Percentiles rank a stretch among this genome's conserved stretches.
Conservation (phyloP, 1,140 invertebrate genomes). For the Hydropsyche tenuis region DNA sequence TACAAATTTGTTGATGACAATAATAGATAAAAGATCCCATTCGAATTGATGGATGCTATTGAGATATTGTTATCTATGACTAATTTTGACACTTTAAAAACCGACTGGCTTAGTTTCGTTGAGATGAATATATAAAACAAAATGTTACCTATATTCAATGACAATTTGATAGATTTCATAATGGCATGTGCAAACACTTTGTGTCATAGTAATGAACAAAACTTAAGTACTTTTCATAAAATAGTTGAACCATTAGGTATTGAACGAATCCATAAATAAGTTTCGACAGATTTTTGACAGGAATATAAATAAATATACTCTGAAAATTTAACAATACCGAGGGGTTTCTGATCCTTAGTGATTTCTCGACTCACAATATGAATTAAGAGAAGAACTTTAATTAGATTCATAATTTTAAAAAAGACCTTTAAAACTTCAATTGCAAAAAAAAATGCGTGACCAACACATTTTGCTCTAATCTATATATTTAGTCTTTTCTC, state of each 20-base stretch:
- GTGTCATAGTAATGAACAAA: not conserved
- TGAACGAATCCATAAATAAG: not conserved
- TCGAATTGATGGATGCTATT: constrained; percentile 1
- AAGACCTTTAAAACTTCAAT: no score
- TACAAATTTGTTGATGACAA: constrained; percentile 23
- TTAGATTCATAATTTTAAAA: no score
- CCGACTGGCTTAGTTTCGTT: constrained; percentile 12
- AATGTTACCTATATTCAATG: constrained; percentile 9
- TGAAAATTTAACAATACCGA: not conserved
- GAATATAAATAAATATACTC: not conserved
- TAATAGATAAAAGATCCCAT: not conserved
- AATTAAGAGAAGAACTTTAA: no score
- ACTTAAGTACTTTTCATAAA: not conserved
- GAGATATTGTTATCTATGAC: constrained; percentile 7
- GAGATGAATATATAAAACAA: not conserved
- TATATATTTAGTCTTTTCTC: no score
- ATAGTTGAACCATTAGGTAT: not conserved
- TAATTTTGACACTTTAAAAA: constrained; percentile 10
- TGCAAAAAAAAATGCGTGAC: no score
- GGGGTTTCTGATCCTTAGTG: not conserved
- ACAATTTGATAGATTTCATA: not conserved
- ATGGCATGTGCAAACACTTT: constrained; percentile 46
- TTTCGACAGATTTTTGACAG: constrained; percentile 11
- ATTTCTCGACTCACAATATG: not conserved
- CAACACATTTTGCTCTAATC: no score